Evolutionary conservation across 2,888 invertebrate species (phyloP).

Genomic region (Adelognathus sp.): DNA sequence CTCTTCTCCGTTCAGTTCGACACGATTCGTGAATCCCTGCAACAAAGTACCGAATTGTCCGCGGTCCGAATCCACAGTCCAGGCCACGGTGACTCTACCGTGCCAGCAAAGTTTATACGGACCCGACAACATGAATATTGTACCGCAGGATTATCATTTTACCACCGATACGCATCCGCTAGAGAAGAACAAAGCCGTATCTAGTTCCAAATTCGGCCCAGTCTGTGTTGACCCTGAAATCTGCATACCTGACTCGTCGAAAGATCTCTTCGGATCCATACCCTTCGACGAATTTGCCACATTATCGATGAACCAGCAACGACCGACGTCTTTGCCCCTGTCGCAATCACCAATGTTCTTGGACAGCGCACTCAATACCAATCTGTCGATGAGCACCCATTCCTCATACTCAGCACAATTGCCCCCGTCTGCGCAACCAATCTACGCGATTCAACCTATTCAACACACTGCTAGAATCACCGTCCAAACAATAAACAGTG

Average conservation of each 20-base stretch:
- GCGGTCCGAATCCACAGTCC: slow-evolving; percentile 31
- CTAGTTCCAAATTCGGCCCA: slow-evolving; percentile 71
- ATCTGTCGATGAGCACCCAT: slow-evolving; percentile 62
- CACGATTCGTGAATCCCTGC: slow-evolving; percentile 77
- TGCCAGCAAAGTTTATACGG: slow-evolving; percentile 35
- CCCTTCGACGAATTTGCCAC: slow-evolving; percentile 78
- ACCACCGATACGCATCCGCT: slow-evolving; percentile 29
- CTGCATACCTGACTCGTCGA: slow-evolving; percentile 52
- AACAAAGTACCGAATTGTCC: slow-evolving; percentile 51
- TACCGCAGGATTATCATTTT: slow-evolving; percentile 40
- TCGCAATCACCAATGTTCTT: slow-evolving; percentile 72
- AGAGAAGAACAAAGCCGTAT: not conserved
- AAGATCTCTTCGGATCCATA: slow-evolving; percentile 79
- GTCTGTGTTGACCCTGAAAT: slow-evolving; percentile 75
- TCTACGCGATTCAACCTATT: slow-evolving; percentile 65
- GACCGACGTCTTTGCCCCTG: slow-evolving; percentile 75
- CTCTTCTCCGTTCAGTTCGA: slow-evolving; percentile 78
- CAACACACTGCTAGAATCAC: slow-evolving; percentile 68
- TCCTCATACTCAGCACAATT: slow-evolving; percentile 58
- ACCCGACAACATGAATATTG: slow-evolving; percentile 48
- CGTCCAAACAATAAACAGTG: slow-evolving; percentile 69
- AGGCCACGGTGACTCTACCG: slow-evolving; percentile 44
- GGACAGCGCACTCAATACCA: slow-evolving; percentile 66
- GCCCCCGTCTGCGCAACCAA: slow-evolving; percentile 34
- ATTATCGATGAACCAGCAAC: slow-evolving; percentile 68